These are phyloP conservation scores for Catocala nupta DNA, from an alignment of 2,888 invertebrate species.

Conservation along the genomic window DNA sequence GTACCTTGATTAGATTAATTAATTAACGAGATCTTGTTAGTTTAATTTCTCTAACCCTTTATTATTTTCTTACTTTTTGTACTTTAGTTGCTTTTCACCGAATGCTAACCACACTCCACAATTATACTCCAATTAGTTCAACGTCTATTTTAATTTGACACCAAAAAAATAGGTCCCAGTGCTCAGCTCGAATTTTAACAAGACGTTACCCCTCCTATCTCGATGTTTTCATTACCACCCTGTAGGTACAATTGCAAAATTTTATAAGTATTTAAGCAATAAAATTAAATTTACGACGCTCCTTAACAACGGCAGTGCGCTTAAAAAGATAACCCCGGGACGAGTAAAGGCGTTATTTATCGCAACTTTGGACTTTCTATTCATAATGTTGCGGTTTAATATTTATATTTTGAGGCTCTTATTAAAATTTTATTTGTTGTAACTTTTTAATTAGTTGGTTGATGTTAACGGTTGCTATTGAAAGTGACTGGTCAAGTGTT, in stretches of 20 bases:
- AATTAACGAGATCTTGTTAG: no score
- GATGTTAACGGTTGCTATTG: neutral
- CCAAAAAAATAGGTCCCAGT: constrained; percentile 44
- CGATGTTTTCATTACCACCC: constrained; percentile 57
- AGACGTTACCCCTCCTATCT: constrained; percentile 47
- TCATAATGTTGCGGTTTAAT: constrained; percentile 65
- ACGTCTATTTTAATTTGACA: constrained; percentile 33
- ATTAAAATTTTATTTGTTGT: constrained; percentile 61
- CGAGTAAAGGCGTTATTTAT: constrained; percentile 72
- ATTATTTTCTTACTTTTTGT: no score
- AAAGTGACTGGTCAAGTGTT: constrained; percentile 1
- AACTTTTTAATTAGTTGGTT: constrained; percentile 45
- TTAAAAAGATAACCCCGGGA: constrained; percentile 74
- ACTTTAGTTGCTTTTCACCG: no score
- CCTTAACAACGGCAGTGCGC: constrained; percentile 64
- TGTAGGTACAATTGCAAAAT: constrained; percentile 65
- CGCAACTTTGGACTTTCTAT: constrained; percentile 67
- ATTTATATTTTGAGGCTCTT: constrained; percentile 64
- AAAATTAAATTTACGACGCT: constrained; percentile 74
- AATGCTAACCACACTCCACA: constrained; percentile 6
- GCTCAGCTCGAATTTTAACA: constrained; percentile 54
- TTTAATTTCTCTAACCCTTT: no score
- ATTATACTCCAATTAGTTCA: constrained; percentile 36
- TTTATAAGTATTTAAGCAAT: constrained; percentile 69
- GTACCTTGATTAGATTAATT: no score